Base-by-base conservation (phyloP, 2,113 vertebrate genomes). In the Trochalopteron elliotii region DNA sequence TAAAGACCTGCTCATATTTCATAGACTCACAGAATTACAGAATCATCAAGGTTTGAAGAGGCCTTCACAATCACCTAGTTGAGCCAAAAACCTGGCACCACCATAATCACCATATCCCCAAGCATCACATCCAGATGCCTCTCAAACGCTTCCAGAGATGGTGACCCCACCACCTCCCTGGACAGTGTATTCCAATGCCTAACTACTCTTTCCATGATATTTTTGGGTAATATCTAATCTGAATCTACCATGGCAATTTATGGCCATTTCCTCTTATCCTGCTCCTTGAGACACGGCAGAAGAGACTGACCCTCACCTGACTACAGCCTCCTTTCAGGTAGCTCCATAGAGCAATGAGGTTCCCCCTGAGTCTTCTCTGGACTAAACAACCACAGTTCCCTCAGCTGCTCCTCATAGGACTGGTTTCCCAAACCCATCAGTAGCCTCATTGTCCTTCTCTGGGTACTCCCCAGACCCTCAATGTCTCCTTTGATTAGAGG, bases 401-500 rank as follows among this genome's bases (percentile, higher is more conserved):
- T 23, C 27, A 45, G 27, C 15, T 53, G 12, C 8, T 33, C 28
- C 55, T 23, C 55, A 45, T 0, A 53, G 47, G 39, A 33, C 15
- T 23, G 22, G 9, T 60, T 60, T 44, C 40, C 18, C 37, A 44
- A 23, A 59, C 9, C 27, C 33, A 45, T 53, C 39, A 19, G 23
- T 12, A 53, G 12, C 12, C 61, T 23, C 15, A 6, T 1, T 45
- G 39, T 5, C 39, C 39, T 52, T 37, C 45, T 69, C 35, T 69
- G 74, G 33, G 53, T 22, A 60, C 0, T 1, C 2, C 11, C 39
- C 18, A 33, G 55, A 3, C 7, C 33, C 4, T 78, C 33, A 44
- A 4, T 23, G 9, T 33, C 17, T 6, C 27, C 28, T 35, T 44
- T 60, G 22, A 15, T 60, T 18, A 33, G 18, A 5, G 22, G 45